These are phyloP conservation scores for Nerophis ophidion DNA, from an alignment of 2,113 vertebrate species.

Conservation along the genomic window DNA sequence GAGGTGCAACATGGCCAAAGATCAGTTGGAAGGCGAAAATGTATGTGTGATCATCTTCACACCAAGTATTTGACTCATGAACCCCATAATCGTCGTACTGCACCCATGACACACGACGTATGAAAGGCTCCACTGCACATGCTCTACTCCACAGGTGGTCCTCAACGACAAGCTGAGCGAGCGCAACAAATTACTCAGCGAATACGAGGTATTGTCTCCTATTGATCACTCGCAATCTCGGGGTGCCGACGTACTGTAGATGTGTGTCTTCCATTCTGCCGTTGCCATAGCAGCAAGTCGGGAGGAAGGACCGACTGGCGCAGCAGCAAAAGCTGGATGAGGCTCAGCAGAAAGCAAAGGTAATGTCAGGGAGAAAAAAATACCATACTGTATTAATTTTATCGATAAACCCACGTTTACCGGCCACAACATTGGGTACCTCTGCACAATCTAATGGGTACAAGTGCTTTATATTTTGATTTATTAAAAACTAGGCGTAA, in stretches of 20 bases:
- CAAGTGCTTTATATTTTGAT: no score
- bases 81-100: constrained; percentile 2
- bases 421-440: no score
- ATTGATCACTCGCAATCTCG: constrained; percentile 16
- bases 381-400: constrained; percentile 4
- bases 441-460: no score
- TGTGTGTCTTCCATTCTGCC: constrained; percentile 20
- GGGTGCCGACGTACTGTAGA: constrained; percentile 3
- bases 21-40: constrained; percentile 88
- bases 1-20: constrained; percentile 87
- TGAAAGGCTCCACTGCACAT: constrained; percentile 3
- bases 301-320: constrained; percentile 86
- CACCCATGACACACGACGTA: not conserved
- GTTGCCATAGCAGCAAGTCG: constrained; percentile 78
- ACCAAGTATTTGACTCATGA: constrained; percentile 28
- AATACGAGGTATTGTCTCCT: constrained; percentile 79
- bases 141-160: constrained; percentile 73
- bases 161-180: constrained; percentile 88
- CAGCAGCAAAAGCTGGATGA: constrained; percentile 88
- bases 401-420: not conserved
- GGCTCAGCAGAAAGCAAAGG: constrained; percentile 75
- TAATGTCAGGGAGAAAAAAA: constrained; percentile 76
- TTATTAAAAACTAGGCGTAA: no score
- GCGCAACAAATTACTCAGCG: constrained; percentile 80
- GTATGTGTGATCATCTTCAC: constrained; percentile 71